A percentile compares a stretch with the other conserved stretches of the same genome.
These are phyloP conservation scores for Drosophila kurseongensis DNA, from an alignment of 1,140 invertebrate genomes.

Conservation along the genomic window DNA sequence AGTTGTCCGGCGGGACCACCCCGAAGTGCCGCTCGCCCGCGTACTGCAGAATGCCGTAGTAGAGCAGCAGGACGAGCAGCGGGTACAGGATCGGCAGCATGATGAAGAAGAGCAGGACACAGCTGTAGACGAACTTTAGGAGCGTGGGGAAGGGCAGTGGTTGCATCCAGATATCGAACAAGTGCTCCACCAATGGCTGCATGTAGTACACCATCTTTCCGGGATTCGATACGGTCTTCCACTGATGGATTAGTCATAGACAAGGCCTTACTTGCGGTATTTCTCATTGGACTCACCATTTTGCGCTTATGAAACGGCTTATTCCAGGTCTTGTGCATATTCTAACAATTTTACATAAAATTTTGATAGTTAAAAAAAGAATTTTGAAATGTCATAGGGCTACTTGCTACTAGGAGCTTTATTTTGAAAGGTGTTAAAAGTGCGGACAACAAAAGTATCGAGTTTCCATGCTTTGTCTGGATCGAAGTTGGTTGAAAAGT, in stretches of 20 bases:
- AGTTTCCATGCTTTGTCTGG: neutral
- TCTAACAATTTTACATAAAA: conserved; percentile 8
- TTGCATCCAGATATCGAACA: conserved; percentile 63
- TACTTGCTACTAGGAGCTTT: neutral
- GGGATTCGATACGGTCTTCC: conserved; percentile 34
- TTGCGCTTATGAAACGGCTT: conserved; percentile 69
- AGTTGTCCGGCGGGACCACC: conserved; percentile 8
- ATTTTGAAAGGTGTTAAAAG: neutral
- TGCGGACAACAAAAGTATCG: neutral
- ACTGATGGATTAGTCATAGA: conserved; percentile 19
- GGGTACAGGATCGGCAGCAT: conserved; percentile 61
- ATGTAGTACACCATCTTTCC: conserved; percentile 66
- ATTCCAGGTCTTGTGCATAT: conserved; percentile 65
- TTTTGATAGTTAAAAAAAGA: conserved; percentile 25
- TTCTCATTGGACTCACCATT: conserved; percentile 27
- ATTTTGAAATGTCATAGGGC: neutral
- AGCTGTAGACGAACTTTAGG: conserved; percentile 53
- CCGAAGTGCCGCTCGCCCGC: conserved; percentile 43
- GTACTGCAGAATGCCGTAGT: conserved; percentile 59
- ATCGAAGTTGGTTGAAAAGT: neutral
- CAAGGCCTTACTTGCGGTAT: neutral
- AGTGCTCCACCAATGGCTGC: conserved; percentile 59
- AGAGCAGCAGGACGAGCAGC: conserved; percentile 36
- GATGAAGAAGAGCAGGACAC: conserved; percentile 53
- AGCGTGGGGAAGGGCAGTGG: conserved; percentile 68